A percentile compares a stretch with the other conserved stretches of the same genome.
Conservation (phyloP, 2,888 invertebrate species). For the Lacanobia wlatinum region DNA sequence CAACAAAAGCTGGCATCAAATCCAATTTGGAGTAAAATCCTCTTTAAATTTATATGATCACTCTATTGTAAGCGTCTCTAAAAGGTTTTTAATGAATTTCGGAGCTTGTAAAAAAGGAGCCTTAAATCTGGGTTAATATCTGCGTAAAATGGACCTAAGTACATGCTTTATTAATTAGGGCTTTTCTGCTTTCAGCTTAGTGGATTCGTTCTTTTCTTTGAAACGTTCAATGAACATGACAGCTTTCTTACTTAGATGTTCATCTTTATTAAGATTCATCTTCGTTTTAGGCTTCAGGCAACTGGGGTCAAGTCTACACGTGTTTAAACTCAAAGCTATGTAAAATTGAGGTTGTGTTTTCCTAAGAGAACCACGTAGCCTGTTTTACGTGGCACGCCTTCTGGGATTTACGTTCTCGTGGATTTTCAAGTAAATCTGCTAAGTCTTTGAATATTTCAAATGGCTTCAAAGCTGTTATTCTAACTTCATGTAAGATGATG, state of each 20-base stretch:
- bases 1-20: slow-evolving; percentile 50
- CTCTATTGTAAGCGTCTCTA: slow-evolving; percentile 42
- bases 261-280: background rate
- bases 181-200: background rate
- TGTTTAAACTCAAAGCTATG: slow-evolving; percentile 9
- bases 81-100: slow-evolving; percentile 41
- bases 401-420: slow-evolving; percentile 28
- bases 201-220: background rate
- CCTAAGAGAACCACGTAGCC: background rate
- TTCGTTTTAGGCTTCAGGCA: background rate
- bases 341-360: slow-evolving; percentile 22
- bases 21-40: slow-evolving; percentile 39
- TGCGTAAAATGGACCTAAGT: slow-evolving; percentile 24
- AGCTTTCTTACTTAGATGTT: background rate
- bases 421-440: slow-evolving; percentile 32
- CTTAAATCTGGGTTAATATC: slow-evolving; percentile 3
- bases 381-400: slow-evolving; percentile 23
- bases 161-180: slow-evolving; percentile 11
- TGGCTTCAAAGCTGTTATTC: slow-evolving; percentile 27
- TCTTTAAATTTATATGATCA: slow-evolving; percentile 27
- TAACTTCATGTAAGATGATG: slow-evolving; percentile 1
- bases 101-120: slow-evolving; percentile 5
- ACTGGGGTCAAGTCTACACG: background rate
- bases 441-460: slow-evolving; percentile 55
- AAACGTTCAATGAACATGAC: slow-evolving; percentile 5